Evolutionary conservation across 2,888 invertebrate genomes (phyloP).

Genomic region (Trachelus troglodyta): DNA sequence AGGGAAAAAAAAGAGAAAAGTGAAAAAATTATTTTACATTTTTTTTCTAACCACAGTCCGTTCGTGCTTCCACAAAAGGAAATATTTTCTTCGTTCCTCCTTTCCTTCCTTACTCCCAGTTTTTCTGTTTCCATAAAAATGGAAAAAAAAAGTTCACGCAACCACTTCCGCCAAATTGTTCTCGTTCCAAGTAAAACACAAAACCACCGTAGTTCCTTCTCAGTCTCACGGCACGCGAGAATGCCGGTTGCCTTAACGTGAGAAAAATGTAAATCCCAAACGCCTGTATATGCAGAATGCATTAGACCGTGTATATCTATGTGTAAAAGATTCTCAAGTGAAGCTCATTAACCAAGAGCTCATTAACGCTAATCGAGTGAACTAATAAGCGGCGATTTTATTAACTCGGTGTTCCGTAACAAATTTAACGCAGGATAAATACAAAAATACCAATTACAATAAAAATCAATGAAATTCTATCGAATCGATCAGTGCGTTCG

Average conservation of each 20-base stretch:
- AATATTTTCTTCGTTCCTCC: neutral
- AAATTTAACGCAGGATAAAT: neutral
- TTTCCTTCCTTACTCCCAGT: neutral
- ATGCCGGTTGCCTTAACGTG: neutral
- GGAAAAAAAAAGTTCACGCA: neutral
- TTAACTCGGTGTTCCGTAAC: neutral
- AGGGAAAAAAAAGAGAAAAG: too few relatives aligned
- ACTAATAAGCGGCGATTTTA: neutral
- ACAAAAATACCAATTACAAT: too few relatives aligned
- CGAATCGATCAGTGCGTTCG: neutral
- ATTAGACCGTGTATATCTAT: neutral
- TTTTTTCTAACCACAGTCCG: neutral
- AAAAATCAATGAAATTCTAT: neutral
- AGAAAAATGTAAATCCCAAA: neutral
- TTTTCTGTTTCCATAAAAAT: neutral
- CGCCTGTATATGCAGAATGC: neutral
- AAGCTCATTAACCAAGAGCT: neutral
- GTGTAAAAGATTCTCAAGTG: neutral
- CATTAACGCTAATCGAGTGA: neutral
- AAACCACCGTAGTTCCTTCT: neutral
- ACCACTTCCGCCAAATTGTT: neutral
- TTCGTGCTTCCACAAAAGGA: neutral
- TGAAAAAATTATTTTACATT: too few relatives aligned
- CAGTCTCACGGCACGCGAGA: neutral
- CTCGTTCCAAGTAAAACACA: neutral